Base-by-base conservation (phyloP, 2,797 vertebrate species). In the Poecilia picta region DNA sequence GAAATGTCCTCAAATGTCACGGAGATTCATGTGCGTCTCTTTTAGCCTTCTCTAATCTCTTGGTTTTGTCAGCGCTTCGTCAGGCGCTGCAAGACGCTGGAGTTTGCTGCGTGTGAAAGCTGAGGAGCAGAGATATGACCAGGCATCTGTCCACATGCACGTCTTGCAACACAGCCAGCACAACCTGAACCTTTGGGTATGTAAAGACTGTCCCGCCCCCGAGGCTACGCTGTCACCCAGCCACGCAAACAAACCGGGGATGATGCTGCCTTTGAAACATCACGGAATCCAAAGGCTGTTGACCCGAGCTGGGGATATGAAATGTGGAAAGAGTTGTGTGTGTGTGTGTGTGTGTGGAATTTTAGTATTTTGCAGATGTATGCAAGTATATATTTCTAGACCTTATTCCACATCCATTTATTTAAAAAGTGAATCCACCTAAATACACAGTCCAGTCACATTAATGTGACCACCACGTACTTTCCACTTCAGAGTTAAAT, bases 181-280 rank as follows among this genome's bases (percentile, higher is more conserved):
- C 12, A 91, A 90, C 88, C 85, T 87, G 90, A 94, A 89, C 81
- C 89, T 80, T 62, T 43, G 57, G 80, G 77, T 77, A 89, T 89
- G 81, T 76, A 47, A 79, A 88, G 83, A 49, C 81, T 73, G 36
- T 78, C 70, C 3, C 23, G 73, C 72, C 75, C 0, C 11, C 10
- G 31, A 18, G 53, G 62, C 53, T 70, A 36, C 28, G n/a, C 41
- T 41, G 59, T 77, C 68, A 45, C 28, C 41, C n/a, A 0, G 25
- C 66, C 55, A 85, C 77, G 75, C 59, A 84, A 85, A 85, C 80
- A 87, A 79, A 83, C 71, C 70, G 0, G 5, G 55, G 53, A 62
- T 62, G 20, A 76, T 74, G 81, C 25, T 74, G 20, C 76, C 53
- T 72, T 79, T 68, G 43, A 73, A 66, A 25, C 13, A 43, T 79